Evolutionary conservation across 2,888 invertebrate genomes (phyloP).

Genomic region (Neoaliturus tenellus): DNA sequence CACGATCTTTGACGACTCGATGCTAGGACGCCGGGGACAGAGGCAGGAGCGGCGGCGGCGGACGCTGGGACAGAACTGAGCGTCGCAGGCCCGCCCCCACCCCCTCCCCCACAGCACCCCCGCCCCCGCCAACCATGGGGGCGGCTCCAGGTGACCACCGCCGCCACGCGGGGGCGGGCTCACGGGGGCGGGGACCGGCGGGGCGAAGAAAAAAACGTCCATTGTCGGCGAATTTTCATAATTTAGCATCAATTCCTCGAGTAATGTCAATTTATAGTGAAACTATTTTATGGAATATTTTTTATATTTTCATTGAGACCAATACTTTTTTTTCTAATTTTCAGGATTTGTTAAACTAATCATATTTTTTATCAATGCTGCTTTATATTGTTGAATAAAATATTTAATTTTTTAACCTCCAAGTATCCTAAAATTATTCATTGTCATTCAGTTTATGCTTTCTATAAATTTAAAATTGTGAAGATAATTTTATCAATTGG

Average conservation of each 20-base stretch:
- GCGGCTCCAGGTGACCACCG: background rate
- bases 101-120: constrained; percentile 18
- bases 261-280: too few relatives aligned
- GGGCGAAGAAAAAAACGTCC: background rate
- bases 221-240: constrained; percentile 3
- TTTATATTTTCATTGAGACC: too few relatives aligned
- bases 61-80: constrained; percentile 31
- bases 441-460: too few relatives aligned
- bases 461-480: too few relatives aligned
- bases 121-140: background rate
- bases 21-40: background rate
- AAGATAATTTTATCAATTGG: too few relatives aligned
- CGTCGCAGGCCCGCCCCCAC: background rate
- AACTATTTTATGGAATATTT: too few relatives aligned
- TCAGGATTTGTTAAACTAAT: too few relatives aligned
- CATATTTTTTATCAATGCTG: too few relatives aligned
- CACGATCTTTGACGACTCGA: background rate
- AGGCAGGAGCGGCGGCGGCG: background rate
- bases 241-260: background rate
- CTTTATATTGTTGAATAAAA: too few relatives aligned
- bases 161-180: background rate
- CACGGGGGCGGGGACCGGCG: background rate
- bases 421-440: too few relatives aligned
- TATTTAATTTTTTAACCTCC: too few relatives aligned
- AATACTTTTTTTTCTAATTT: too few relatives aligned